Evolutionary conservation across 2,113 vertebrate genomes (phyloP).

Genomic region (Potamarius usumacintae): DNA sequence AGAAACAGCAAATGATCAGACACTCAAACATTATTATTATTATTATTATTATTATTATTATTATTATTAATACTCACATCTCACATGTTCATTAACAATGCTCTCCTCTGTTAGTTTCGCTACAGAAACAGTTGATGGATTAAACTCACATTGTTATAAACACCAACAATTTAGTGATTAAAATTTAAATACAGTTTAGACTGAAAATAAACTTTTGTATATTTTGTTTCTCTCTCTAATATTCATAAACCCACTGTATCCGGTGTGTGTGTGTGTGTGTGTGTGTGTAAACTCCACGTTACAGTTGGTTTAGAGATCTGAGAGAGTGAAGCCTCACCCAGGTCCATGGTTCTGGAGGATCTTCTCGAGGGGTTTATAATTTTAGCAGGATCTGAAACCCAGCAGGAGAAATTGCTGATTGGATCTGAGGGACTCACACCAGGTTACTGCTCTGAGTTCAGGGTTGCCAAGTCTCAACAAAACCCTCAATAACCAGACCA

Average conservation of each 20-base stretch:
- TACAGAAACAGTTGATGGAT: neutral
- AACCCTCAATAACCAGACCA: neutral
- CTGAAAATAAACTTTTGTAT: neutral
- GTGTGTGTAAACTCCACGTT: neutral
- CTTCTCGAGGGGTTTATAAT: constrained; percentile 25
- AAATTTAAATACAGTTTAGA: neutral
- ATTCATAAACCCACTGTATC: neutral
- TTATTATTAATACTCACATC: constrained; percentile 9
- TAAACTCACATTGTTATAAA: neutral
- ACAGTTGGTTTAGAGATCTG: neutral
- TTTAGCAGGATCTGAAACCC: constrained; percentile 27
- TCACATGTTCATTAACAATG: constrained; percentile 24
- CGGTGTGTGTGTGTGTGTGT: neutral
- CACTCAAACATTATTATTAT: neutral
- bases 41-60: too few species aligned
- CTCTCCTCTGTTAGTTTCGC: constrained; percentile 29
- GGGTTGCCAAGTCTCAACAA: neutral
- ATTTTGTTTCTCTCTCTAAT: neutral
- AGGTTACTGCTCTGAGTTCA: too few species aligned
- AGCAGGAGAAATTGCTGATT: neutral
- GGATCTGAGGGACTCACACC: too few species aligned
- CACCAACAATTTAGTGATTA: neutral
- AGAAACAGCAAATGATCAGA: constrained; percentile 10
- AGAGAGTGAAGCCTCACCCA: neutral
- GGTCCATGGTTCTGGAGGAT: neutral